Conservation (phyloP, 2,113 vertebrate genomes). For the Brachypodius melanocephalos region DNA sequence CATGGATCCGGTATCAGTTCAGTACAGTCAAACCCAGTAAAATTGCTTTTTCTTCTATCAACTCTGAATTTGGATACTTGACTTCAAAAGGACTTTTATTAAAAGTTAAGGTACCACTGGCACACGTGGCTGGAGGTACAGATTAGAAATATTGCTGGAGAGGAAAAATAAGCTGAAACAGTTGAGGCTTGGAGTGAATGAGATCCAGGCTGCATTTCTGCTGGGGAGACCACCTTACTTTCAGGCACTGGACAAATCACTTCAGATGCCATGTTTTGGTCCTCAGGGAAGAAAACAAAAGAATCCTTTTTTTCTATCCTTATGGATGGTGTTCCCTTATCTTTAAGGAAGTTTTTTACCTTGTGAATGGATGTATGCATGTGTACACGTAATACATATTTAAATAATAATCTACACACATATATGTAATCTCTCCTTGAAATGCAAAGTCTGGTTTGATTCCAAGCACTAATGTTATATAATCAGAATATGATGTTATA, state of each 20-base stretch:
- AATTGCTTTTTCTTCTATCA: background rate
- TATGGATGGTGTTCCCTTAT: rapidly evolving
- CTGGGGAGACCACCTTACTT: background rate
- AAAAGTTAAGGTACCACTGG: background rate
- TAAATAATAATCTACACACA: background rate
- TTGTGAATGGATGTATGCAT: background rate
- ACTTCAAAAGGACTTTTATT: background rate
- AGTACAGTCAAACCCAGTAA: background rate
- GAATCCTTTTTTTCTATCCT: background rate
- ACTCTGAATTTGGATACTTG: background rate
- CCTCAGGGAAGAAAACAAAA: background rate
- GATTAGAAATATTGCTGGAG: background rate
- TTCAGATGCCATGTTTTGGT: background rate
- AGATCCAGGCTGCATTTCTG: background rate
- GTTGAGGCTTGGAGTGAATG: background rate
- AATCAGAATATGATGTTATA: background rate
- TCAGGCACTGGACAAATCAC: background rate
- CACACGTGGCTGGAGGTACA: background rate
- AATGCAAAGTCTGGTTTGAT: background rate
- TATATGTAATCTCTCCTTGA: background rate
- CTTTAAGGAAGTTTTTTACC: background rate
- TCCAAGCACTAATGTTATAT: background rate
- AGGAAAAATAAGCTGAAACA: background rate
- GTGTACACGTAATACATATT: background rate
- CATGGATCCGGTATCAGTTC: background rate